These are phyloP conservation scores for Cerastis rubricosa DNA, from an alignment of 2,888 invertebrate genomes.

Conservation along the genomic window DNA sequence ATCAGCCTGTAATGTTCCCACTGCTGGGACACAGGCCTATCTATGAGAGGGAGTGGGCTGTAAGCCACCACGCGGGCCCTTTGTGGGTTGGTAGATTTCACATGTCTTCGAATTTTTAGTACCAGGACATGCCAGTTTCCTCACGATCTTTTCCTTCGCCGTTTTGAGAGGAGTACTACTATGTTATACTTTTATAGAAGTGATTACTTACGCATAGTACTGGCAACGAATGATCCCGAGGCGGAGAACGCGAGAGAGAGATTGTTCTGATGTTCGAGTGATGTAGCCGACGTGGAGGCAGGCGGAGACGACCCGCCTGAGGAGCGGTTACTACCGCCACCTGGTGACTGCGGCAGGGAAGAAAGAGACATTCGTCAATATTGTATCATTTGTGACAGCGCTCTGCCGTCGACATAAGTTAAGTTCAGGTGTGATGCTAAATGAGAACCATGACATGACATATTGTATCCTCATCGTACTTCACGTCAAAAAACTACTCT, in stretches of 20 bases:
- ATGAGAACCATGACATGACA: neutral
- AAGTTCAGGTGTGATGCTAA: neutral
- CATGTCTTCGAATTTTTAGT: no score
- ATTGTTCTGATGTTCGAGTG: conserved; percentile 87
- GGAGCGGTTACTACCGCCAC: conserved; percentile 85
- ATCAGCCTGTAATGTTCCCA: no score
- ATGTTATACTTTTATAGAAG: neutral
- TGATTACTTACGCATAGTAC: conserved; percentile 78
- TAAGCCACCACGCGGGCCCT: no score
- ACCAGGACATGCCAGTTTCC: no score
- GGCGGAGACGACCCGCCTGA: conserved; percentile 85
- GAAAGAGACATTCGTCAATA: neutral
- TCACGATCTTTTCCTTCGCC: no score
- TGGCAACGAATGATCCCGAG: conserved; percentile 85
- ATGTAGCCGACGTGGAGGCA: conserved; percentile 87
- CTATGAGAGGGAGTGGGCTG: no score
- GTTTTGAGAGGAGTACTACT: neutral
- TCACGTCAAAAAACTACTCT: neutral
- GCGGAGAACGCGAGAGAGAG: conserved; percentile 87
- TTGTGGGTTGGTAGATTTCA: no score
- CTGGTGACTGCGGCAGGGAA: conserved; percentile 80
- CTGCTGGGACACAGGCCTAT: no score
- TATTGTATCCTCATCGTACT: neutral
- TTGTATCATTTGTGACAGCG: neutral
- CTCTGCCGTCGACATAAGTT: neutral